Evolutionary conservation across 2,797 vertebrate species (phyloP), one percentile per base, ranked within the genome.

Genomic region (Carduelis carduelis): DNA sequence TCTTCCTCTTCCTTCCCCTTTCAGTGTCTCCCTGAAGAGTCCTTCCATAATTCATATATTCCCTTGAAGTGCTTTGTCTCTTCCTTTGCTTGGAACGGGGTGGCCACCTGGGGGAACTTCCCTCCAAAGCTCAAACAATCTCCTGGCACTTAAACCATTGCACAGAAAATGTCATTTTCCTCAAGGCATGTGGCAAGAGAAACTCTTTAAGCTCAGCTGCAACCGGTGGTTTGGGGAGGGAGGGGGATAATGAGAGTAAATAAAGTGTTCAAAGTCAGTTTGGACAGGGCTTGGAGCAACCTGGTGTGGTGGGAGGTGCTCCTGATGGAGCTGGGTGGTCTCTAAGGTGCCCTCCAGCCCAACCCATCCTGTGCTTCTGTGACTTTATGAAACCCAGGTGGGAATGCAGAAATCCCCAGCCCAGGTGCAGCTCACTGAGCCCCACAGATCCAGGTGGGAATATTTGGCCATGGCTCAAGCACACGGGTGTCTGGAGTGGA

Each of bases 401-500:
- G 26, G 14, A 9, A 22, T 72, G 71, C 46, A 72, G 65, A 34
- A 79, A 43, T 17, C 8, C 43, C 16, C 30, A 30, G 63, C 68
- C 63, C 47, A 10, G 34, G 35, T 12, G 8, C 14, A 37, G 55
- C 14, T 28, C 32, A 2, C 1, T 13, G 47, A 78, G 44, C 23
- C 27, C 24, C 37, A 39, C 6, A 69, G 30, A 17, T n/a, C 13
- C 43, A 6, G 7, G 7, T 17, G 23, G 34, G 66, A 12, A 23
- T 14, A 2, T 44, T 59, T 12, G 41, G 80, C 50, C 41, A 16
- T 0, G 0, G 19, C 41, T 72, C 9, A 12, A 50, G 50, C 23
- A 30, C 20, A 55, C 8, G 8, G 6, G 2, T 39, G 0, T 46
- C 8, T 47, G 7, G 13, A 27, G 35, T 5, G 43, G 18, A 4